Conservation (phyloP, 2,797 vertebrate species). For the Heterohyrax brucei region DNA sequence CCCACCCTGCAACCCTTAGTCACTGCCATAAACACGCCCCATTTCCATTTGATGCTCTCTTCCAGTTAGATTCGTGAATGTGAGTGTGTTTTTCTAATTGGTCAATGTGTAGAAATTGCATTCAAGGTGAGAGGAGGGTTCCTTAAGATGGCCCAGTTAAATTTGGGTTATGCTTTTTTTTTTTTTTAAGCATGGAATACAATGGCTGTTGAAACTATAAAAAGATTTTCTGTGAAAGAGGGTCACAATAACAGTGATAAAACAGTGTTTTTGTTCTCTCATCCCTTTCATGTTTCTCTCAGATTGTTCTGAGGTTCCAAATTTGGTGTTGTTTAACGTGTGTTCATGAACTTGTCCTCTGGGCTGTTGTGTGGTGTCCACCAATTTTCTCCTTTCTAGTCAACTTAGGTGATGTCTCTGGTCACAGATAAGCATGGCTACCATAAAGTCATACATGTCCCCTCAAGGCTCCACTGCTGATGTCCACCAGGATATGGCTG, state of each 20-base stretch:
- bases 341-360: neutral
- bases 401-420: neutral
- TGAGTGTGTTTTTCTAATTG: neutral
- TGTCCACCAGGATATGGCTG: neutral
- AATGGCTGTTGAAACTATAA: constrained; percentile 6
- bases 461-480: neutral
- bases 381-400: neutral
- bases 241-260: neutral
- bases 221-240: constrained; percentile 54
- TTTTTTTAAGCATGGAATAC: neutral
- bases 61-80: constrained; percentile 38
- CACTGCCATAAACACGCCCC: neutral
- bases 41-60: neutral
- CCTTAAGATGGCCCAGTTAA: constrained; percentile 49
- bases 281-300: neutral
- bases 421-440: neutral
- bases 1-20: neutral
- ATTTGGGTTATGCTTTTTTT: constrained; percentile 41
- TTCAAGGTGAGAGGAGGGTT: constrained; percentile 50
- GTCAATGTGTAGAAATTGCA: neutral
- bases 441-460: neutral
- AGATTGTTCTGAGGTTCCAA: neutral
- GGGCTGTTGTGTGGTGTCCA: neutral
- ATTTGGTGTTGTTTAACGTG: neutral
- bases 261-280: constrained; percentile 31